These are phyloP conservation scores for Caenorhabditis angaria DNA, from an alignment of 2,888 invertebrate species.

Conservation along the genomic window DNA sequence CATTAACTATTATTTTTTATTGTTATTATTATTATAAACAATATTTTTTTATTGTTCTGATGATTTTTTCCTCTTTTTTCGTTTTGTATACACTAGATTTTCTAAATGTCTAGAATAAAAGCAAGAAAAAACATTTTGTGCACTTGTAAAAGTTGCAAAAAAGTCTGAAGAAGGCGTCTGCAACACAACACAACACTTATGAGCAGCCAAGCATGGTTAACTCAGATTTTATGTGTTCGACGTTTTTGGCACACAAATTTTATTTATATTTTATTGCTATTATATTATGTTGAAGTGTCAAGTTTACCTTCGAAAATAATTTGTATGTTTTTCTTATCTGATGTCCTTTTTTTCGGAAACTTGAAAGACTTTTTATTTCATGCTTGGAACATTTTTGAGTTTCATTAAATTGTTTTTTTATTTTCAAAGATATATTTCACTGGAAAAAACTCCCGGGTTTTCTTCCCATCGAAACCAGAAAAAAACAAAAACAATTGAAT, in stretches of 20 bases:
- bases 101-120: too few species aligned
- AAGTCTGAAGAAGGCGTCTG: too few species aligned
- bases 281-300: too few species aligned
- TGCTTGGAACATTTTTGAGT: too few species aligned
- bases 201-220: neutral
- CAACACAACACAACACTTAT: slow-evolving; percentile 2
- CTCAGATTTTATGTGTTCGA: neutral
- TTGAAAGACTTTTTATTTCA: too few species aligned
- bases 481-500: neutral
- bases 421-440: neutral
- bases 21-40: neutral
- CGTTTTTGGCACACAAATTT: neutral
- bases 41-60: neutral
- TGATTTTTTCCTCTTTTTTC: too few species aligned
- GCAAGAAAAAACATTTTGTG: neutral
- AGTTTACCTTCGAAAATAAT: too few species aligned
- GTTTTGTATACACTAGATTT: too few species aligned
- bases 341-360: too few species aligned
- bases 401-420: neutral
- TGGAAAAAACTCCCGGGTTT: neutral
- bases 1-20: neutral
- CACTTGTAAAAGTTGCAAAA: neutral
- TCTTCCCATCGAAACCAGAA: too few species aligned
- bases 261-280: neutral
- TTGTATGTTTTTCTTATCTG: too few species aligned